Conservation (phyloP, 2,113 vertebrate genomes). For the Sialia sialis region DNA sequence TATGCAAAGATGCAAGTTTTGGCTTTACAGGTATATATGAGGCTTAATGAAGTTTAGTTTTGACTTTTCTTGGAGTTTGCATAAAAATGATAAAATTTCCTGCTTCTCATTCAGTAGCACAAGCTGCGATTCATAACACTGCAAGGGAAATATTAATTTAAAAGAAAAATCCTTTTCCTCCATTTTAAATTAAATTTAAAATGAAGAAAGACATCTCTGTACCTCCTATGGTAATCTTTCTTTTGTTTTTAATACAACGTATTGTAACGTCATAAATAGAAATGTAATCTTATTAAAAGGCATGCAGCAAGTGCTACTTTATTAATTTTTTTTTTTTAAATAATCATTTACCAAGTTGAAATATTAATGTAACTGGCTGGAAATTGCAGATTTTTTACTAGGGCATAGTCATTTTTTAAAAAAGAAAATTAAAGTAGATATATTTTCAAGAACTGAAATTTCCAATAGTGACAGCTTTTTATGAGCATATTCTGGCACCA, state of each 20-base stretch:
- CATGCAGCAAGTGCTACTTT: constrained; percentile 22
- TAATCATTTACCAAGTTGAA: constrained; percentile 37
- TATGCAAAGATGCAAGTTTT: neutral
- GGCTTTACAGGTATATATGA: neutral
- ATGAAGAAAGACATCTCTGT: constrained; percentile 23
- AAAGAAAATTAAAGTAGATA: neutral
- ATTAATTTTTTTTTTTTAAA: constrained; percentile 27
- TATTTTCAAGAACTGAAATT: neutral
- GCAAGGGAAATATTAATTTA: constrained; percentile 41
- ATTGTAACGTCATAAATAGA: constrained; percentile 48
- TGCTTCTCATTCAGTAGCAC: neutral
- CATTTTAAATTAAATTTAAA: constrained; percentile 56
- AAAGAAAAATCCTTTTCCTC: constrained; percentile 46
- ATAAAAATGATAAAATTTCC: neutral
- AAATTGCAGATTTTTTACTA: neutral
- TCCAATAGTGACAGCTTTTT: neutral
- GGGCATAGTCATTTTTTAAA: neutral
- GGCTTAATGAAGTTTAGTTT: neutral
- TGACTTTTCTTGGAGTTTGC: neutral
- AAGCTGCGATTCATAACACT: neutral
- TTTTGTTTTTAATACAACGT: constrained; percentile 58
- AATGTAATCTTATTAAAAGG: constrained; percentile 52
- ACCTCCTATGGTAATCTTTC: constrained; percentile 7
- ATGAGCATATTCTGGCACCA: neutral
- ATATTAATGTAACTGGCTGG: constrained; percentile 36